Evolutionary conservation across 2,797 vertebrate species (phyloP).

Genomic region (Spheniscus humboldti): DNA sequence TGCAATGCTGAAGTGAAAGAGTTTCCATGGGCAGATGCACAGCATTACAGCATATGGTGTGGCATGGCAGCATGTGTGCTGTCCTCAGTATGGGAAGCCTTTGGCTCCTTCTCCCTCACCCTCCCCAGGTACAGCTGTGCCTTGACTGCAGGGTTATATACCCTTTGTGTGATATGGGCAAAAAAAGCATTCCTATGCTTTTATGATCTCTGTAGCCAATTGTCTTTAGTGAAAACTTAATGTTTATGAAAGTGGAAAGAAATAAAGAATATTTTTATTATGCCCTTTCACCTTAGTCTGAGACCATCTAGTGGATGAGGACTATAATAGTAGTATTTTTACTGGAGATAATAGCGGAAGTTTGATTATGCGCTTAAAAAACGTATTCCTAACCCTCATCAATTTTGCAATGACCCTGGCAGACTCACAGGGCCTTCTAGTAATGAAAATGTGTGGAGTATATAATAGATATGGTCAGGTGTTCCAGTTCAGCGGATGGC

Average conservation of each 20-base stretch:
- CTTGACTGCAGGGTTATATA: background rate
- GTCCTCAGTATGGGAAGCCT: background rate
- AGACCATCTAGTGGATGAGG: background rate
- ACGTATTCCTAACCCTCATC: conserved; percentile 21
- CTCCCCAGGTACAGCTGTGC: background rate
- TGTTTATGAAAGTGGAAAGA: background rate
- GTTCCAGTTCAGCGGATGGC: conserved; percentile 8
- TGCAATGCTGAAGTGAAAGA: background rate
- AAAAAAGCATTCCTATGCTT: background rate
- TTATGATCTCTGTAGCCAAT: background rate
- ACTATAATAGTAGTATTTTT: background rate
- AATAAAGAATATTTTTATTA: conserved; percentile 1
- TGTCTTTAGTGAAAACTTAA: background rate
- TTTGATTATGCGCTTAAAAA: background rate
- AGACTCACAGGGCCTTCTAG: background rate
- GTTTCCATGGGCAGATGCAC: background rate
- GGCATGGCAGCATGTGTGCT: background rate
- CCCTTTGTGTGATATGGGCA: background rate
- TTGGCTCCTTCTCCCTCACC: background rate
- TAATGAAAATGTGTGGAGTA: background rate
- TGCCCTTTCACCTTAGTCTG: background rate
- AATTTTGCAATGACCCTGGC: conserved; percentile 30
- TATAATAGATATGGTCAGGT: background rate
- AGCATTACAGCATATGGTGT: background rate
- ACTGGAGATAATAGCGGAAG: background rate